A percentile compares a stretch with the other conserved stretches of the same genome.
Evolutionary conservation across 1,140 invertebrate species (phyloP).

Genomic region (Zaprionus inermis): DNA sequence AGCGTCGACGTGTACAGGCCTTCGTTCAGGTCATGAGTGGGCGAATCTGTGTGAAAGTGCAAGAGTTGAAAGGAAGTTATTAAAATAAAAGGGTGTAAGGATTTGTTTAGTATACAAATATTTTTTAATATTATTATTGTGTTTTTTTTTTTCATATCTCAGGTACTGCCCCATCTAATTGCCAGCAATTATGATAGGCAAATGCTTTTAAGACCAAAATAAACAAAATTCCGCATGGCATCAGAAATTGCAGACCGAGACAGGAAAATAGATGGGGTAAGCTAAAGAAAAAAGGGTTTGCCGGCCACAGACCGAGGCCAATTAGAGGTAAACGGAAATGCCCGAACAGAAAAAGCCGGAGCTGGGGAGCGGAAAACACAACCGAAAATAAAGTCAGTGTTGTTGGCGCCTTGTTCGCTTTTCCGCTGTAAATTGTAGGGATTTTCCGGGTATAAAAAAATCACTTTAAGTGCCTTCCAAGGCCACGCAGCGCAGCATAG

Average conservation of each 20-base stretch:
- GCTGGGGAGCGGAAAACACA: too few relatives aligned
- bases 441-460: constrained; percentile 40
- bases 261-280: constrained; percentile 8
- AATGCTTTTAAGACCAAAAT: constrained; percentile 38
- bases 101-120: background rate
- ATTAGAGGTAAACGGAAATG: constrained; percentile 36
- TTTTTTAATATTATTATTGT: constrained; percentile 1
- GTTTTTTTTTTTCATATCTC: background rate
- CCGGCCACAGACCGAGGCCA: constrained; percentile 38
- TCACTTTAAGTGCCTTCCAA: constrained; percentile 51
- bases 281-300: constrained; percentile 35
- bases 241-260: constrained; percentile 14
- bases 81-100: background rate
- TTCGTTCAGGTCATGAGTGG: constrained; percentile 84
- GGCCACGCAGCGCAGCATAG: constrained; percentile 33
- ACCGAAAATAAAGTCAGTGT: constrained; percentile 28
- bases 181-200: constrained; percentile 50
- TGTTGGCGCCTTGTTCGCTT: constrained; percentile 37
- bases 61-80: background rate
- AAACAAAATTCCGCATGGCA: constrained; percentile 42
- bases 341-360: background rate
- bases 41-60: constrained; percentile 60
- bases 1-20: constrained; percentile 88
- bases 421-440: constrained; percentile 33
- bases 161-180: constrained; percentile 36